These are phyloP conservation scores for Athalia circularis DNA, from an alignment of 2,888 invertebrate species.

Conservation along the genomic window DNA sequence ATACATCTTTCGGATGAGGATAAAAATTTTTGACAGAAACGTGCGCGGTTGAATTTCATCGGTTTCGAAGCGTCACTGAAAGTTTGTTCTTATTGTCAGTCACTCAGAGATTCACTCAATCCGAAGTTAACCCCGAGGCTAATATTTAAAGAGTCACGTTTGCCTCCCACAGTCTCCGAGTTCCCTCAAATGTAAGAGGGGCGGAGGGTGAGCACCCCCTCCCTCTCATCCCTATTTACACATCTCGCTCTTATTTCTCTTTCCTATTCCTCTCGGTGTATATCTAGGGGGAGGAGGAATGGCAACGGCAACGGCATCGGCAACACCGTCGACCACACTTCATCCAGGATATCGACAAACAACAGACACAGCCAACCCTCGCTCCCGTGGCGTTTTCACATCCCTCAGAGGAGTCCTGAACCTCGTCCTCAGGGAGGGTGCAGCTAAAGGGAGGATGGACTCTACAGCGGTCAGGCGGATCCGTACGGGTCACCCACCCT, in stretches of 20 bases:
- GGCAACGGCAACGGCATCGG: not conserved
- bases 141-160: constrained; percentile 44
- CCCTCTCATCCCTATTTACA: not conserved
- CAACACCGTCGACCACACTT: constrained; percentile 58
- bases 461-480: constrained; percentile 39
- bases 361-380: constrained; percentile 55
- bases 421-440: constrained; percentile 14
- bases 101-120: constrained; percentile 7
- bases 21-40: not conserved
- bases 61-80: constrained; percentile 34
- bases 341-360: constrained; percentile 66
- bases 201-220: not conserved
- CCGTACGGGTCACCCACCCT: constrained; percentile 35
- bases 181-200: not conserved
- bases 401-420: constrained; percentile 40
- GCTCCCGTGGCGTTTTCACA: constrained; percentile 49
- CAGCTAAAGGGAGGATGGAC: constrained; percentile 31
- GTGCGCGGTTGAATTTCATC: not conserved
- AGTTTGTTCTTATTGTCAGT: constrained; percentile 11
- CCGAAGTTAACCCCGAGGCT: constrained; percentile 36
- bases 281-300: no score
- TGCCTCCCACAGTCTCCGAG: constrained; percentile 35
- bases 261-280: not conserved
- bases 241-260: not conserved
- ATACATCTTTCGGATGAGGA: not conserved